Base-by-base conservation (phyloP, 2,113 vertebrate species). In the Ailuropoda melanoleuca region DNA sequence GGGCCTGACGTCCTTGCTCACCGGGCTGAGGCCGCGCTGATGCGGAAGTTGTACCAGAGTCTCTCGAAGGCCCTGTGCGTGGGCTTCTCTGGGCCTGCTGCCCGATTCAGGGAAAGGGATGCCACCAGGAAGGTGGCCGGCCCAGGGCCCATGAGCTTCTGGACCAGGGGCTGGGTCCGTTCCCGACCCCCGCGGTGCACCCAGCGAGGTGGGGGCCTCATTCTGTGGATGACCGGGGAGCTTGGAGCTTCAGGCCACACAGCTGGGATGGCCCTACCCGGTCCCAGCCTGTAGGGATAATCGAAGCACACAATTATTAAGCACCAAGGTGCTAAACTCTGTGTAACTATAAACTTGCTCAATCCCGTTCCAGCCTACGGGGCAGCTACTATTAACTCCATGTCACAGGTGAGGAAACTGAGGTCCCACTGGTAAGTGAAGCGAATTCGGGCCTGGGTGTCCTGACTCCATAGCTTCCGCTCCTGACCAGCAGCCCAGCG, bases 51-150 rank as follows among this genome's bases (percentile, higher is more conserved):
- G 4, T 23, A 39, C 19, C 21, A 12, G 19, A 7, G 23, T 74
- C 17, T 29, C 21, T 66, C 68, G 24, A 21, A 88, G n/a, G 37
- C 0, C 60, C 11, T 75, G 74, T 34, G 11, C 26, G 0, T 2
- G 3, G 4, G 7, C 48, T 29, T 13, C 53, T 55, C 81, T 3
- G 1, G 1, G n/a, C 34, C 66, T 24, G 10, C 4, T 13, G 13
- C 13, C n/a, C 1, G 0, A 37, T 10, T 39, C 24, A 64, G 37
- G 62, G 80, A n/a, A 0, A 1, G 7, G 46, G 26, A 11, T 9
- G 2, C 29, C 55, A n/a, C 68, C 5, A 0, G 31, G 26, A 8
- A 48, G 19, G 31, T 80, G 21, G 14, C 21, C 66, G 14, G 7
- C 8, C 37, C 6, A 10, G 43, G 43, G 29, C n/a, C 14, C 31